phyloP scores from a whole-genome alignment of 2,113 vertebrate species.

The Leuciscus idus region DNA sequence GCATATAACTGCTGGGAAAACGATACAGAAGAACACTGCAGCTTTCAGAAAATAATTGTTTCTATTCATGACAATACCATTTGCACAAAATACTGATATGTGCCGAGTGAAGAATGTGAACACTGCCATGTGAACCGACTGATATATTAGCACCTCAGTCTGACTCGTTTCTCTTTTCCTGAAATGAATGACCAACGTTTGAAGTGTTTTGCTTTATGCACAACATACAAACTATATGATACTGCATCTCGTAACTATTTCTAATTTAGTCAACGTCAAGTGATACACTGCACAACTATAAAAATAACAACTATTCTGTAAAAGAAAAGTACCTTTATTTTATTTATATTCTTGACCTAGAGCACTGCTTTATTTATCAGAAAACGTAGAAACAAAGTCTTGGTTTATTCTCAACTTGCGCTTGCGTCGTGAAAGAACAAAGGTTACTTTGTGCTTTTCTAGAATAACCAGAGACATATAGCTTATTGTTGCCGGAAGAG shows the following conservation, averaged over 20 bases:
- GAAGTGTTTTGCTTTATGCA: constrained; percentile 15
- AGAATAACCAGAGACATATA: constrained; percentile 37
- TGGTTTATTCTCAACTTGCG: not conserved
- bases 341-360: constrained; percentile 1
- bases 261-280: constrained; percentile 57
- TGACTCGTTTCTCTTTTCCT: not conserved
- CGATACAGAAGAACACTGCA: not conserved
- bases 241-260: constrained; percentile 57
- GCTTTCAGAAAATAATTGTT: not conserved
- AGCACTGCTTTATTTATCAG: constrained; percentile 8
- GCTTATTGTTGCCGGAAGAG: constrained; percentile 48
- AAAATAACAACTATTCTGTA: constrained; percentile 34
- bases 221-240: constrained; percentile 22
- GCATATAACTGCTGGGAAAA: not conserved
- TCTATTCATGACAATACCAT: not conserved
- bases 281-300: constrained; percentile 49
- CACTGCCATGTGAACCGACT: not conserved
- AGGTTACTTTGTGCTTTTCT: constrained; percentile 11
- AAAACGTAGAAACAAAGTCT: constrained; percentile 1
- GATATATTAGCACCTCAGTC: constrained; percentile 26
- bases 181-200: not conserved
- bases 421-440: constrained; percentile 12
- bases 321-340: constrained; percentile 21
- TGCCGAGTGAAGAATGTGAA: not conserved
- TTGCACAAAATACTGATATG: not conserved